Percentiles rank a stretch among this genome's conserved stretches.
phyloP scores from a whole-genome alignment of 2,888 invertebrate species.

The Cyclophora albipunctata region DNA sequence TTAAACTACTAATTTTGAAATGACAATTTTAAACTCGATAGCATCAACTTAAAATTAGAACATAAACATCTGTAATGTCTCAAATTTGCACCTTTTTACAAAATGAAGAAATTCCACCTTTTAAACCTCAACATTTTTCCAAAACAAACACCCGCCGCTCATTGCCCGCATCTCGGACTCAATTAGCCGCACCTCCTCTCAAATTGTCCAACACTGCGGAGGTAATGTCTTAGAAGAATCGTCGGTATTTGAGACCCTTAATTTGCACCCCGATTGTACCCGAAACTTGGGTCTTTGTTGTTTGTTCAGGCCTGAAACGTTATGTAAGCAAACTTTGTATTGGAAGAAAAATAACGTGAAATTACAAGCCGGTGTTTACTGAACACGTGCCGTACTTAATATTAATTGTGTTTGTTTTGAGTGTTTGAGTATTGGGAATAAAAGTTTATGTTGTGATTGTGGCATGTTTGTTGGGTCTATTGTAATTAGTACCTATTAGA shows the following conservation, averaged over 20 bases:
- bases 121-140: too few relatives aligned
- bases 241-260: slow-evolving; percentile 21
- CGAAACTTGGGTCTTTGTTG: background rate
- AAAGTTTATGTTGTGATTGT: too few relatives aligned
- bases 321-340: background rate
- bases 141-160: too few relatives aligned
- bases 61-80: too few relatives aligned
- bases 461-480: too few relatives aligned
- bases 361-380: background rate
- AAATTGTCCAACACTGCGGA: background rate
- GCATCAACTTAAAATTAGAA: too few relatives aligned
- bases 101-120: too few relatives aligned
- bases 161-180: background rate
- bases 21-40: too few relatives aligned
- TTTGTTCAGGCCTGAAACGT: background rate
- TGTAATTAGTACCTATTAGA: too few relatives aligned
- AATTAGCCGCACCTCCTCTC: background rate
- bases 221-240: slow-evolving; percentile 37
- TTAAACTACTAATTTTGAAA: too few relatives aligned
- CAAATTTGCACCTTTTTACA: too few relatives aligned
- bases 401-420: background rate
- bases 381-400: background rate
- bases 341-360: background rate
- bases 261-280: slow-evolving; percentile 12
- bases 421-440: too few relatives aligned